These are phyloP conservation scores for Cepphus grylle DNA, from an alignment of 2,113 vertebrate genomes.

Conservation along the genomic window DNA sequence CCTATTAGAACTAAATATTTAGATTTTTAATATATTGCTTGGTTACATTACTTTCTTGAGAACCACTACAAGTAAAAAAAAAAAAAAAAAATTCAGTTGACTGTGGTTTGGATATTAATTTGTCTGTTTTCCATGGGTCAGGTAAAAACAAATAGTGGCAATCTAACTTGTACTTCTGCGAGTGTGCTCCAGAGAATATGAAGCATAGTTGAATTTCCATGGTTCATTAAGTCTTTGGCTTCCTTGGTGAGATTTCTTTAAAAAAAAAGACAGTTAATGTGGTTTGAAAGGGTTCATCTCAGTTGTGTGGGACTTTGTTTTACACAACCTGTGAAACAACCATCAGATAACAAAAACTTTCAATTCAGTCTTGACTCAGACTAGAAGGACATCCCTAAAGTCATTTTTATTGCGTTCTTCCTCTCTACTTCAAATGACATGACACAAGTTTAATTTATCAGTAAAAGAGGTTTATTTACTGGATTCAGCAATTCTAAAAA, in stretches of 20 bases:
- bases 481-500: background rate
- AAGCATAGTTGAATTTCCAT: background rate
- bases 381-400: background rate
- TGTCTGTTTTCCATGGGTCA: background rate
- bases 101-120: background rate
- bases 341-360: background rate
- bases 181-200: background rate
- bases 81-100: background rate
- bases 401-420: background rate
- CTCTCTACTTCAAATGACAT: background rate
- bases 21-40: background rate
- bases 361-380: background rate
- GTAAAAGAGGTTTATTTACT: background rate
- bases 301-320: background rate
- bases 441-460: background rate
- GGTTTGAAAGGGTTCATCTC: conserved; percentile 4
- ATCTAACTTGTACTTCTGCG: background rate
- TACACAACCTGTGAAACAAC: background rate
- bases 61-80: background rate
- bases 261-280: background rate
- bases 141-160: background rate
- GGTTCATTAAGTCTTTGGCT: background rate
- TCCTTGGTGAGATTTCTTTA: conserved; percentile 3
- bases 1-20: background rate
- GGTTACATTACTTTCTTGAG: background rate